These are phyloP conservation scores for Allolobophora icterica DNA, from an alignment of 2,888 invertebrate species.

Conservation along the genomic window DNA sequence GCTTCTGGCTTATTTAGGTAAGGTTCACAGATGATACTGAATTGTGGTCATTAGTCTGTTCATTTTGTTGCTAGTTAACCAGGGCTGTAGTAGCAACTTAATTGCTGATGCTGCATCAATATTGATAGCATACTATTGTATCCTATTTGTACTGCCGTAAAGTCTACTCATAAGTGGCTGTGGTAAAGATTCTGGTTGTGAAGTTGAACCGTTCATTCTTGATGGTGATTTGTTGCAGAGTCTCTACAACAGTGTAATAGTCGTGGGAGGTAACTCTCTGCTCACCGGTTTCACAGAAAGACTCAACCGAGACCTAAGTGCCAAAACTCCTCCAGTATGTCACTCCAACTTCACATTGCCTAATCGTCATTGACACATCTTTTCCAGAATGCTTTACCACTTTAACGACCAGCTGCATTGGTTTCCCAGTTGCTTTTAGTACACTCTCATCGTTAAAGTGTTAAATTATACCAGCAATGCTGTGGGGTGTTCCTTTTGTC, in stretches of 20 bases:
- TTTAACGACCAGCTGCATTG: too few relatives aligned
- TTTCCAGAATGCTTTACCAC: background rate
- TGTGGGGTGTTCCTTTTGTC: background rate
- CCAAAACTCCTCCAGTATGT: constrained; percentile 81
- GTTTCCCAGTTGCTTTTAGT: too few relatives aligned
- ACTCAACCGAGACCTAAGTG: constrained; percentile 82
- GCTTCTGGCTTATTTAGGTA: background rate
- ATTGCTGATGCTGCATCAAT: background rate
- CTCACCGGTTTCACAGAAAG: constrained; percentile 93
- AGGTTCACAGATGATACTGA: too few relatives aligned
- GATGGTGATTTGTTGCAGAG: constrained; percentile 66
- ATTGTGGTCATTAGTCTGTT: background rate
- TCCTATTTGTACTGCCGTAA: background rate
- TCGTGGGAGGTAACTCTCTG: constrained; percentile 92
- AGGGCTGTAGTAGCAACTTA: background rate
- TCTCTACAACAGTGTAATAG: constrained; percentile 91
- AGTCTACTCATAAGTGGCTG: background rate
- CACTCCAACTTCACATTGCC: background rate
- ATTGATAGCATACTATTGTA: background rate
- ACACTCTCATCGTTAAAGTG: too few relatives aligned
- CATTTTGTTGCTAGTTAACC: background rate
- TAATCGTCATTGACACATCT: background rate
- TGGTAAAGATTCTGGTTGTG: too few relatives aligned
- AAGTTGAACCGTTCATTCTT: background rate
- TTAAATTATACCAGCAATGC: background rate